Conservation (phyloP, 1,140 invertebrate species). For the Drosophila santomea region DNA sequence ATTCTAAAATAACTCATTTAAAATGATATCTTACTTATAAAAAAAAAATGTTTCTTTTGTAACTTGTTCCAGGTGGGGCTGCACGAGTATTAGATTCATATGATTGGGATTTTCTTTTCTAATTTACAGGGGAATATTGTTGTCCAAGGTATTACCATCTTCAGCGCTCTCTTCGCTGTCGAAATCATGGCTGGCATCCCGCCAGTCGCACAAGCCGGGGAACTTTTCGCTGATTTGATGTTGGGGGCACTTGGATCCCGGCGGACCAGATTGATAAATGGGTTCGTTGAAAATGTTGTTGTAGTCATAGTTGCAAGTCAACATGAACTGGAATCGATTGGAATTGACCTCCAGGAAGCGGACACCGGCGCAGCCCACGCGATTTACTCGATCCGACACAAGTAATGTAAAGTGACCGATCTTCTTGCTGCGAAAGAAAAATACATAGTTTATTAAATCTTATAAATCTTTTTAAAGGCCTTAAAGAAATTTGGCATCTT, state of each 20-base stretch:
- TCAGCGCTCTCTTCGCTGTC: conserved; percentile 54
- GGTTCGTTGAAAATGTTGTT: conserved; percentile 69
- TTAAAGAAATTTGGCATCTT: not conserved
- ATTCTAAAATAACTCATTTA: not conserved
- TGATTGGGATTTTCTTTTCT: no score
- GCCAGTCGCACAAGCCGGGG: conserved; percentile 68
- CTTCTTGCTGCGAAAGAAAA: conserved; percentile 51
- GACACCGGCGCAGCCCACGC: conserved; percentile 73
- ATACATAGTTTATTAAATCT: not conserved
- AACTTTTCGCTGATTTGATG: conserved; percentile 59
- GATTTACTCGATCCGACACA: conserved; percentile 69
- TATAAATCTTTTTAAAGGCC: no score
- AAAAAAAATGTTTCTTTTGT: conserved; percentile 19
- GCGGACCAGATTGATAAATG: conserved; percentile 59
- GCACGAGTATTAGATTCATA: not conserved
- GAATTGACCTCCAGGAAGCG: conserved; percentile 44
- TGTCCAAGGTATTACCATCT: conserved; percentile 52
- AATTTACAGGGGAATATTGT: conserved; percentile 48
- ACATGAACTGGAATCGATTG: conserved; percentile 58
- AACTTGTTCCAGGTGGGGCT: not conserved
- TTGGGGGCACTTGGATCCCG: conserved; percentile 61
- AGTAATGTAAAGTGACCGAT: conserved; percentile 77
- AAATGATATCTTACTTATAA: not conserved
- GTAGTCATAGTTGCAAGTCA: conserved; percentile 81
- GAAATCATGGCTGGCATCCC: conserved; percentile 31